Evolutionary conservation across 1,140 invertebrate genomes (phyloP).

Genomic region (Achroia grisella): DNA sequence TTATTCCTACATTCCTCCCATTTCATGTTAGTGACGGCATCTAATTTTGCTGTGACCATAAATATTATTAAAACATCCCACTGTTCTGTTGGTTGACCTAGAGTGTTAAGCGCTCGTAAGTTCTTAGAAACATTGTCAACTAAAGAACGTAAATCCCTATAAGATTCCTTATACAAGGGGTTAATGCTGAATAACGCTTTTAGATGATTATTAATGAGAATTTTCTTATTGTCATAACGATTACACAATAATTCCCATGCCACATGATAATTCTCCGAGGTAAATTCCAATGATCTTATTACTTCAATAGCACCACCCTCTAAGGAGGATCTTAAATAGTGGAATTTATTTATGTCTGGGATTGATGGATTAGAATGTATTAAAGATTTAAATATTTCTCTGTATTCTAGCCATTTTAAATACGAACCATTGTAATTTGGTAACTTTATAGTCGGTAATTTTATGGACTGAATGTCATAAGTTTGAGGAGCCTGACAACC

Average conservation of each 20-base stretch:
- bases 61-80: conserved; percentile 6
- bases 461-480: too few species aligned
- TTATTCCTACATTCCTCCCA: conserved; percentile 8
- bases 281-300: conserved; percentile 1
- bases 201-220: conserved; percentile 1
- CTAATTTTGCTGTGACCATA: conserved; percentile 6
- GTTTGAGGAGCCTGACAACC: too few species aligned
- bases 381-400: conserved; percentile 1
- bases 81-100: conserved; percentile 2
- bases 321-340: conserved; percentile 3
- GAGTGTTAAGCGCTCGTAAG: conserved; percentile 1
- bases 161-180: background rate
- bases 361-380: background rate
- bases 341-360: conserved; percentile 1
- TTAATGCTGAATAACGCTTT: conserved; percentile 1
- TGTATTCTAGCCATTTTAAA: conserved; percentile 1
- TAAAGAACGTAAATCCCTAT: background rate
- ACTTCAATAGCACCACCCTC: background rate
- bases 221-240: conserved; percentile 1
- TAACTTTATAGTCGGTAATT: conserved; percentile 1
- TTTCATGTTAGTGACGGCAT: conserved; percentile 4
- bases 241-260: conserved; percentile 4
- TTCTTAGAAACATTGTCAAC: conserved; percentile 4
- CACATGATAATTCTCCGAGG: background rate
- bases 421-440: conserved; percentile 1